Base-by-base conservation (phyloP, 2,797 vertebrate species). In the Onychomys arenicola region DNA sequence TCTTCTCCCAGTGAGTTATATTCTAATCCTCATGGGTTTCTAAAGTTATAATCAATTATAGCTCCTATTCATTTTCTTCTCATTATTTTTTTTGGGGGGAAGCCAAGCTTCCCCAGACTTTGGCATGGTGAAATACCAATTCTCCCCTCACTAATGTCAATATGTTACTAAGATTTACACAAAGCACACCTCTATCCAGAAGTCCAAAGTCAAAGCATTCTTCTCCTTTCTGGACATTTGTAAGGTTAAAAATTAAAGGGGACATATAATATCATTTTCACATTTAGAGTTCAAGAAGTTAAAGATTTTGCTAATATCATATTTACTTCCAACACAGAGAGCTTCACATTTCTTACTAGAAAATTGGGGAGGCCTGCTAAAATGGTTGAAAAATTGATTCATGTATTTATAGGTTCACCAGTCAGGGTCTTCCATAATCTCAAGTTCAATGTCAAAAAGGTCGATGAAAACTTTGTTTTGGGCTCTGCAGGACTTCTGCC, bases 391-490 rank as follows among this genome's bases (percentile, higher is more conserved):
- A 96, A 90, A 78, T 0, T 14, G 63, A 92, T 59, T 52, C 23
- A 83, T 46, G 5, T 95, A 12, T 78, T n/a, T 40, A 78, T 25
- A 59, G 34, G 37, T 78, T 78, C 16, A 49, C 40, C 75, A 95
- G 89, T 46, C 32, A 89, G 52, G 32, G 25, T 85, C 92, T 96
- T 97, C 92, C 34, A 10, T 73, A 93, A 96, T 76, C 73, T 90
- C 6, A 95, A 80, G 88, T 76, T 94, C 93, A 97, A 73, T 91
- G 92, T 97, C 52, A 90, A 96, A 95, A 97, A 83, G 67, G 85
- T 19, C 86, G 77, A 89, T 82, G 69, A 93, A 90, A 97, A 93
- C 32, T 86, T 93, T 89, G 85, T 96, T 91, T 93, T 94, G 59
- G 86, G 43, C 83, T 92, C 84, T 90, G 34, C 9, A 85, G 59